phyloP scores from a whole-genome alignment of 1,140 invertebrate species.

The Colletes gigas region DNA sequence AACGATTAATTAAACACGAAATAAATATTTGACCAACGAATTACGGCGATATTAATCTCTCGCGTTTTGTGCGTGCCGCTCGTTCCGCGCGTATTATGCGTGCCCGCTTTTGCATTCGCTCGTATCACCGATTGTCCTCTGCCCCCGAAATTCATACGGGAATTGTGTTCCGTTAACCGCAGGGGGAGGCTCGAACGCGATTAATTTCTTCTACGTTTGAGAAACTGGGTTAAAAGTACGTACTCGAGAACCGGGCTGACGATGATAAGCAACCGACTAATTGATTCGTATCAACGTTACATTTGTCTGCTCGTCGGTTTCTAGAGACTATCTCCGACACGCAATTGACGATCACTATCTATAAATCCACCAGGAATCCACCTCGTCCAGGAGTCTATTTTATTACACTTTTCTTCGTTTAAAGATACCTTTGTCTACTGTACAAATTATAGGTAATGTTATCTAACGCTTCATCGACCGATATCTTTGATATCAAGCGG shows the following conservation, averaged over 20 bases:
- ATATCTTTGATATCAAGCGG: too few species aligned
- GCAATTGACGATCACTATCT: too few species aligned
- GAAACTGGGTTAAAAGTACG: neutral
- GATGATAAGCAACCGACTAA: conserved; percentile 14
- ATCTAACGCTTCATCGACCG: too few species aligned
- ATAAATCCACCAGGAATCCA: too few species aligned
- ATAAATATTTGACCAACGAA: conserved; percentile 79
- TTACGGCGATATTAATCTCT: conserved; percentile 77
- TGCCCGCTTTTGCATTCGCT: conserved; percentile 31
- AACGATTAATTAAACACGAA: conserved; percentile 79
- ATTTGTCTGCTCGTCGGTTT: conserved; percentile 19
- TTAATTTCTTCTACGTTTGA: neutral
- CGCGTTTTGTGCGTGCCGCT: conserved; percentile 67
- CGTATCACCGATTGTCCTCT: conserved; percentile 31
- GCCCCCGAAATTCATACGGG: neutral
- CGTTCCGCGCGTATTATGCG: conserved; percentile 41
- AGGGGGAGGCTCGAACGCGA: conserved; percentile 2
- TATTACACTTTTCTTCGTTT: too few species aligned
- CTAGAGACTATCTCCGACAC: too few species aligned
- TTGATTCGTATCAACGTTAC: conserved; percentile 41
- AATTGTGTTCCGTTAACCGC: neutral
- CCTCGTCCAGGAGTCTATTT: too few species aligned
- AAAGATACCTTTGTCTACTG: too few species aligned
- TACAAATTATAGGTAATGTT: too few species aligned
- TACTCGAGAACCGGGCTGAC: neutral